phyloP scores from a whole-genome alignment of 1,140 invertebrate genomes.

The Akabosia matsudoensis region DNA sequence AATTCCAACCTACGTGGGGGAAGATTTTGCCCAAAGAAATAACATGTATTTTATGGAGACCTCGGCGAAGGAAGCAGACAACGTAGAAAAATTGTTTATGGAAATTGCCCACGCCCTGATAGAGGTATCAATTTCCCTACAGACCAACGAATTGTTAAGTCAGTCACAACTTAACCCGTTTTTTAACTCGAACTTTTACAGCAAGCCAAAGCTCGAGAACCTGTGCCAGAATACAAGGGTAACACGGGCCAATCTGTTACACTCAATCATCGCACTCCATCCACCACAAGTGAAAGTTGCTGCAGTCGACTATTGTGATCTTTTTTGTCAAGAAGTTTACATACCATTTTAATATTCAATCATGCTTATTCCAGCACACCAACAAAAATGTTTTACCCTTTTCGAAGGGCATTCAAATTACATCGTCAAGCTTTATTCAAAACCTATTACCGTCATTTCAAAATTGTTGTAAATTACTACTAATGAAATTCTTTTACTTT shows the following conservation, averaged over 20 bases:
- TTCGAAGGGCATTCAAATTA: too few species aligned
- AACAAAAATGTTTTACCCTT: too few species aligned
- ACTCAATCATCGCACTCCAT: conserved; percentile 36
- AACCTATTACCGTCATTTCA: too few species aligned
- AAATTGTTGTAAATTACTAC: too few species aligned
- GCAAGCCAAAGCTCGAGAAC: conserved; percentile 44
- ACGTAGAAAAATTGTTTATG: conserved; percentile 94
- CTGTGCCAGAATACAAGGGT: conserved; percentile 36
- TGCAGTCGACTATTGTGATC: conserved; percentile 42
- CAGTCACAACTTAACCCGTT: not conserved
- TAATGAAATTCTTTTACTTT: too few species aligned
- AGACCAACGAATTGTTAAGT: not conserved
- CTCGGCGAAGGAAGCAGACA: conserved; percentile 95
- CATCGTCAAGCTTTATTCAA: too few species aligned
- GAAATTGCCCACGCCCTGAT: conserved; percentile 90
- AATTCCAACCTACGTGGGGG: conserved; percentile 89
- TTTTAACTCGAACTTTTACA: conserved; percentile 25
- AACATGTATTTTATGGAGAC: conserved; percentile 98
- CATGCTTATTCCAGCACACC: not conserved
- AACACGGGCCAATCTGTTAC: conserved; percentile 36
- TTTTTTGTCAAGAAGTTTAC: not conserved
- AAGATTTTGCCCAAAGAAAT: conserved; percentile 90
- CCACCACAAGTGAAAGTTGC: conserved; percentile 39
- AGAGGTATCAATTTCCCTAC: conserved; percentile 60
- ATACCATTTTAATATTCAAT: not conserved